Evolutionary conservation across 2,113 vertebrate species (phyloP).

Genomic region (Larimichthys polyactis): DNA sequence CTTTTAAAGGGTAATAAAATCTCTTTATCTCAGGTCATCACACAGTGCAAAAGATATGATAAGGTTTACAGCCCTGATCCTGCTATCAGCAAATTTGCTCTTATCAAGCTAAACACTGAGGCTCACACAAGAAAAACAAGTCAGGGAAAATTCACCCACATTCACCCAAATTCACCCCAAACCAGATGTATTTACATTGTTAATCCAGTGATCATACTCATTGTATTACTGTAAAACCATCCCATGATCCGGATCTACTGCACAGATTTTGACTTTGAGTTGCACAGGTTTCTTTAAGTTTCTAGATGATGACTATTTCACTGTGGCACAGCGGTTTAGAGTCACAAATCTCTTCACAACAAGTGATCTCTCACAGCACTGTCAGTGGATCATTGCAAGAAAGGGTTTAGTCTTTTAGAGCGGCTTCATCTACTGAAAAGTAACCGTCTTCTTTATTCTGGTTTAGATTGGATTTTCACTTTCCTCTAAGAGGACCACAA

Average conservation of each 20-base stretch:
- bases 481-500: neutral
- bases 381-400: neutral
- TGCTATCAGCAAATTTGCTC: neutral
- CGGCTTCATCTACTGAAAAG: neutral
- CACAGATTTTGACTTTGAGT: neutral
- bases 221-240: neutral
- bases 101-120: neutral
- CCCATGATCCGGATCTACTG: neutral
- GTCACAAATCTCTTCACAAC: neutral
- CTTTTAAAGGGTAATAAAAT: neutral
- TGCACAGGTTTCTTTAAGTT: neutral
- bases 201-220: neutral
- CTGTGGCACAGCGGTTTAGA: neutral
- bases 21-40: slow-evolving; percentile 6
- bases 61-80: neutral
- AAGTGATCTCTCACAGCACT: neutral
- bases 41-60: neutral
- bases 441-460: neutral
- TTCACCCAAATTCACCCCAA: neutral
- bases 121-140: neutral
- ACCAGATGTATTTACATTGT: slow-evolving; percentile 5
- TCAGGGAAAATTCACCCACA: neutral
- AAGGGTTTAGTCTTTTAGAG: neutral
- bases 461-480: slow-evolving; percentile 6
- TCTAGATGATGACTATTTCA: neutral